Base-by-base conservation (phyloP, 2,797 vertebrate species). In the Cuniculus paca region DNA sequence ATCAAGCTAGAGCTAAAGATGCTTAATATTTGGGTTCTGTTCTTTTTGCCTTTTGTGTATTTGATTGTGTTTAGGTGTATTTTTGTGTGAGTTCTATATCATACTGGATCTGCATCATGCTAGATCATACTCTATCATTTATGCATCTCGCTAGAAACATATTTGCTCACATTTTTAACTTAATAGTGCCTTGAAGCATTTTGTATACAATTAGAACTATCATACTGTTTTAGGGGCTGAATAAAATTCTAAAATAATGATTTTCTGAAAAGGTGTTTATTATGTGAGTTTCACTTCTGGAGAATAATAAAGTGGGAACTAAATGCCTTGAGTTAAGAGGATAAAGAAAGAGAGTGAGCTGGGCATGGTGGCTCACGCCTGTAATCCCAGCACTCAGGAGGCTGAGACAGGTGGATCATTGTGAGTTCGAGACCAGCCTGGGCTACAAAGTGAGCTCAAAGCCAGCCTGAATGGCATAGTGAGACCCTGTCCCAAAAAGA, bases 211-310 rank as follows among this genome's bases (percentile, higher is more conserved):
- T 63, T 60, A 81, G 45, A 86, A 70, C 80, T 87, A 48, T 90
- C 86, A 90, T 72, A 63, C 19, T 12, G n/a, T 58, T 88, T 28
- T 1, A 5, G 34, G 16, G 26, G 45, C 19, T 82, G 17, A 14
- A 54, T 74, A 61, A 85, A 88, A 50, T 81, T 84, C 48, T 81
- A 75, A 88, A 80, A 54, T 65, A 89, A 36, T 20, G 88, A 48
- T 36, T 34, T 75, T 61, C 39, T 22, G 9, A 10, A 24, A 68
- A 78, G 75, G 45, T 6, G 34, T 39, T 65, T 58, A 84, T 61
- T 54, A 24, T 50, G 36, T 65, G 34, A 2, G 5, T 74, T 79
- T 93, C 65, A 26, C 12, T 87, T 75, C 72, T 89, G 6, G 58
- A 11, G 39, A 65, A 34, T 90, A 84, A 52, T 34, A 56, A 83